Percentiles rank a stretch among this genome's conserved stretches.
phyloP scores from a whole-genome alignment of 2,888 invertebrate species.

The Hemithea aestivaria region DNA sequence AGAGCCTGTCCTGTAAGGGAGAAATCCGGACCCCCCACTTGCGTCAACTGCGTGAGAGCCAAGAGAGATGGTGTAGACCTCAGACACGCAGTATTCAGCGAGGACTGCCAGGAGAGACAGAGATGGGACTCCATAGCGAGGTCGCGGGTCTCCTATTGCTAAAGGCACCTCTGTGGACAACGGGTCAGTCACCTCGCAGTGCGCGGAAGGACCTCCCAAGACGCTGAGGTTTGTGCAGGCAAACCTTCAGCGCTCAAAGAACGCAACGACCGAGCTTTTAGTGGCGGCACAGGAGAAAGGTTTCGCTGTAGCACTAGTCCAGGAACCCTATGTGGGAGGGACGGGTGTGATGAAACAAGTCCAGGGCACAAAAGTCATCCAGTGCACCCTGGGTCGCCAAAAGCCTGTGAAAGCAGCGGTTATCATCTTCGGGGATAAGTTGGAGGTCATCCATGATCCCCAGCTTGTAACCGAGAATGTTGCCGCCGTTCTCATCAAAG shows the following conservation, averaged over 20 bases:
- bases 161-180: not conserved
- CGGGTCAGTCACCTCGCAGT: no score
- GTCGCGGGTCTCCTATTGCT: not conserved
- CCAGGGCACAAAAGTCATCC: no score
- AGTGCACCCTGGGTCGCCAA: no score
- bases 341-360: not conserved
- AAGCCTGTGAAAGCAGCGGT: no score
- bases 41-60: no score
- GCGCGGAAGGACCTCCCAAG: not conserved
- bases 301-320: no score
- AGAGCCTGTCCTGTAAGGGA: not conserved
- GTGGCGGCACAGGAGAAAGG: no score
- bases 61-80: not conserved
- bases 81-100: not conserved
- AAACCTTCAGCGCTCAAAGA: not conserved
- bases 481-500: slow-evolving; percentile 8
- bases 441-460: not conserved
- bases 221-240: no score
- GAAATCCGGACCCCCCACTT: not conserved
- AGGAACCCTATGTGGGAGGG: not conserved
- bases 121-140: not conserved
- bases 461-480: slow-evolving; percentile 14
- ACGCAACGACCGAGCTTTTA: not conserved
- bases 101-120: not conserved
- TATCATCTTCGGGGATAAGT: not conserved